These are phyloP conservation scores for Camponotus pennsylvanicus DNA, from an alignment of 1,140 invertebrate genomes.

Conservation along the genomic window DNA sequence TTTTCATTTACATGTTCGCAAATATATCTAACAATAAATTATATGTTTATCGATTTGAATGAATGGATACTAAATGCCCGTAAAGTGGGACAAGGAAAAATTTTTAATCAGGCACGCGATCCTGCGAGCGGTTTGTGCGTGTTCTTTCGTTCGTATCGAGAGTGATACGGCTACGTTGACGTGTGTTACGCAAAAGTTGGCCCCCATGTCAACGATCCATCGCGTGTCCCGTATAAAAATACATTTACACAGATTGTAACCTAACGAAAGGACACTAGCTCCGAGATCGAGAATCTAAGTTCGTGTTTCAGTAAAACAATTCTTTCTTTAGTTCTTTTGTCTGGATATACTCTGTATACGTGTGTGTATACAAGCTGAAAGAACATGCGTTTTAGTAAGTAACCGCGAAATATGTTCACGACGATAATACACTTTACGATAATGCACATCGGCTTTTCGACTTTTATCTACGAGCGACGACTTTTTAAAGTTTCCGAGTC, in stretches of 20 bases:
- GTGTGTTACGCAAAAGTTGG: constrained; percentile 58
- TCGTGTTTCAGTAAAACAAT: not conserved
- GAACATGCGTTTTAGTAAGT: not conserved
- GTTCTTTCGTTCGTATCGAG: constrained; percentile 28
- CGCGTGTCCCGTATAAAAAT: constrained; percentile 41
- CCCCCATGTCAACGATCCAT: constrained; percentile 51
- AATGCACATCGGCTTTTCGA: constrained; percentile 26
- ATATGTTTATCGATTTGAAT: constrained; percentile 44
- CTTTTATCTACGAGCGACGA: constrained; percentile 36
- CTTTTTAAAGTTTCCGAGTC: constrained; percentile 28
- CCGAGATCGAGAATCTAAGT: not conserved
- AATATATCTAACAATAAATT: constrained; percentile 28
- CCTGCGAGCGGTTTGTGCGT: constrained; percentile 47
- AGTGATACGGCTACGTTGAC: constrained; percentile 32
- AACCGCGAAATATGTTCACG: constrained; percentile 29
- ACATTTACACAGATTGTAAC: constrained; percentile 11
- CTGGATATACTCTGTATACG: not conserved
- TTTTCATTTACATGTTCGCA: constrained; percentile 28
- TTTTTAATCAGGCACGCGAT: constrained; percentile 51
- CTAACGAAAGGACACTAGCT: not conserved
- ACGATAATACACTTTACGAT: constrained; percentile 23
- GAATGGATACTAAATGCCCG: constrained; percentile 48
- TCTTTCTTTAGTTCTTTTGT: not conserved
- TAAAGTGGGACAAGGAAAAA: constrained; percentile 55
- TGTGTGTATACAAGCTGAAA: not conserved